These are phyloP conservation scores for Tipula vernalis DNA, from an alignment of 2,888 invertebrate genomes.

Conservation along the genomic window DNA sequence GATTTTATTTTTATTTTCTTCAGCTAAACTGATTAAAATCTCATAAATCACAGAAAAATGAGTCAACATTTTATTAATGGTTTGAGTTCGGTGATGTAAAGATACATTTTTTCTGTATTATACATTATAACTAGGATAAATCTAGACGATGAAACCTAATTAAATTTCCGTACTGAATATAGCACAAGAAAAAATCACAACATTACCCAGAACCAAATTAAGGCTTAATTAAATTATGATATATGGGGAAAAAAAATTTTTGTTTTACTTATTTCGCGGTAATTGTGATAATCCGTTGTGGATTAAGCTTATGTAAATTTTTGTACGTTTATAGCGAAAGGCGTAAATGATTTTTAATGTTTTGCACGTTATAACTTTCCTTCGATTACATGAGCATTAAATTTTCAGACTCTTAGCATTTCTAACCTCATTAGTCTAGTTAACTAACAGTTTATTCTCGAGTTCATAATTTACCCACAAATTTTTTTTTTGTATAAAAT, in stretches of 20 bases:
- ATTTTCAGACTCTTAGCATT: background rate
- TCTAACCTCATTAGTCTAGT: no score
- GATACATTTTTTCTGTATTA: background rate
- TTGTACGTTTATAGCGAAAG: background rate
- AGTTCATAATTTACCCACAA: no score
- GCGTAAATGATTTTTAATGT: background rate
- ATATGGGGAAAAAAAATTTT: background rate
- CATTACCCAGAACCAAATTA: background rate
- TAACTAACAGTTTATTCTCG: no score
- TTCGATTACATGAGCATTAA: background rate
- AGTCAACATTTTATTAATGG: background rate
- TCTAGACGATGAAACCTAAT: background rate
- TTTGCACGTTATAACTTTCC: no score
- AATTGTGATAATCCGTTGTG: background rate
- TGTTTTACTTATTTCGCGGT: background rate
- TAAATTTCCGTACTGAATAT: background rate
- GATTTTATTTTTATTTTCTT: background rate
- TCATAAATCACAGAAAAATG: background rate
- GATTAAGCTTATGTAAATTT: background rate
- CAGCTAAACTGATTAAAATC: background rate
- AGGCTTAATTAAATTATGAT: background rate
- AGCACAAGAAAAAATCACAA: background rate
- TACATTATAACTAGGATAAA: background rate
- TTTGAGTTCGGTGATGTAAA: background rate
- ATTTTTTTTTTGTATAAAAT: no score